phyloP scores from a whole-genome alignment of 1,140 invertebrate species.

The Aphaenogaster ashmeadi region DNA sequence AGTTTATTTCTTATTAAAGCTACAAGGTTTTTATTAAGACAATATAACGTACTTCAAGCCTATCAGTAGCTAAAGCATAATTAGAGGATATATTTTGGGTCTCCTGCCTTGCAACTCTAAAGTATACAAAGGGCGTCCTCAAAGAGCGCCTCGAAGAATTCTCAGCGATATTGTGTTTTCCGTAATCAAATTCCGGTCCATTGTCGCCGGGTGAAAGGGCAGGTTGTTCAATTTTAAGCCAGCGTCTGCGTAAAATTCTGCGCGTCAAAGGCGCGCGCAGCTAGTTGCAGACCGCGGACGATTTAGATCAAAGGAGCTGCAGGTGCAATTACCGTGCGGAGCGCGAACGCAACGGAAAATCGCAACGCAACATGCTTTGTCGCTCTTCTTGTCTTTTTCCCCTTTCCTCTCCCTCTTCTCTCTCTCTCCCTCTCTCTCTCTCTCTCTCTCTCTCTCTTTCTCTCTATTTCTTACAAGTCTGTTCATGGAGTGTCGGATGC shows the following conservation, averaged over 20 bases:
- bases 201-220: constrained; percentile 21
- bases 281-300: background rate
- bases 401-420: constrained; percentile 8
- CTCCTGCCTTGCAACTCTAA: background rate
- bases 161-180: constrained; percentile 34
- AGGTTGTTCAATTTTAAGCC: constrained; percentile 27
- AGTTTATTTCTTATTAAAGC: background rate
- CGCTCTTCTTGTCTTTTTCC: background rate
- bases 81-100: background rate
- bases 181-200: constrained; percentile 42
- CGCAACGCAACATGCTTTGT: constrained; percentile 33
- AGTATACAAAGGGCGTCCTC: background rate
- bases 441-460: background rate
- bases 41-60: background rate
- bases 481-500: constrained; percentile 61
- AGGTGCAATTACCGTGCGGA: constrained; percentile 34
- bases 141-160: constrained; percentile 4
- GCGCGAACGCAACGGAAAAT: constrained; percentile 17
- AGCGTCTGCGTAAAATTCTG: constrained; percentile 37
- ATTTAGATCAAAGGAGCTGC: constrained; percentile 29
- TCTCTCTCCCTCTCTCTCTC: background rate
- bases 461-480: constrained; percentile 16
- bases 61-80: background rate
- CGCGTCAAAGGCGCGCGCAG: background rate
- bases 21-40: background rate